These are phyloP conservation scores for Abrostola tripartita DNA, from an alignment of 2,888 invertebrate species.

Conservation along the genomic window DNA sequence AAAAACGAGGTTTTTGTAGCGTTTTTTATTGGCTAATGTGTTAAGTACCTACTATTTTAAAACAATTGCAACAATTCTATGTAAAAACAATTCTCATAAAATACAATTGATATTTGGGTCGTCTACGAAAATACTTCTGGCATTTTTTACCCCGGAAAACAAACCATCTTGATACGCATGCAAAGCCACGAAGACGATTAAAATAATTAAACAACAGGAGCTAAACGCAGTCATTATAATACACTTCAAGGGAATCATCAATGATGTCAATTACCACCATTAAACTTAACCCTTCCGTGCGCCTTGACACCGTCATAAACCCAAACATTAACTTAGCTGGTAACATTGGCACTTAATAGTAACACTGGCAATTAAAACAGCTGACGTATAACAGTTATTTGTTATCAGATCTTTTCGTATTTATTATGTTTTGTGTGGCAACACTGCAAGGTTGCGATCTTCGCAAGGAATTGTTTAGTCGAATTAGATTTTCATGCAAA, in stretches of 20 bases:
- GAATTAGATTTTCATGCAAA: constrained; percentile 53
- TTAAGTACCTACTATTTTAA: too few species aligned
- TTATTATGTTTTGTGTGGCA: constrained; percentile 54
- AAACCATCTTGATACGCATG: background rate
- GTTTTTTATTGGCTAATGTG: too few species aligned
- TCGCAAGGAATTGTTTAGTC: constrained; percentile 43
- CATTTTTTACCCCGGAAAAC: background rate
- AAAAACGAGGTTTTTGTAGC: too few species aligned
- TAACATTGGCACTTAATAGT: constrained; percentile 57
- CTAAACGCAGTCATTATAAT: constrained; percentile 9
- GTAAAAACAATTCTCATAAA: too few species aligned
- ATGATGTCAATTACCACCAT: constrained; percentile 27
- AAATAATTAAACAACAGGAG: background rate
- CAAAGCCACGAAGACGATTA: background rate
- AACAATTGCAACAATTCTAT: too few species aligned
- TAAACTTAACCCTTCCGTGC: constrained; percentile 32
- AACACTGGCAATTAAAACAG: constrained; percentile 53
- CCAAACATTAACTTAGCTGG: constrained; percentile 35
- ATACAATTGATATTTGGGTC: too few species aligned
- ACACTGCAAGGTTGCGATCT: constrained; percentile 54
- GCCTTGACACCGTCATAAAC: constrained; percentile 53
- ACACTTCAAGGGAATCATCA: constrained; percentile 20
- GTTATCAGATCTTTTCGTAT: constrained; percentile 57
- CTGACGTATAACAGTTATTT: constrained; percentile 53
- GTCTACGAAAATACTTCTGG: too few species aligned